phyloP scores from a whole-genome alignment of 2,797 vertebrate genomes.

The Falco naumanni region DNA sequence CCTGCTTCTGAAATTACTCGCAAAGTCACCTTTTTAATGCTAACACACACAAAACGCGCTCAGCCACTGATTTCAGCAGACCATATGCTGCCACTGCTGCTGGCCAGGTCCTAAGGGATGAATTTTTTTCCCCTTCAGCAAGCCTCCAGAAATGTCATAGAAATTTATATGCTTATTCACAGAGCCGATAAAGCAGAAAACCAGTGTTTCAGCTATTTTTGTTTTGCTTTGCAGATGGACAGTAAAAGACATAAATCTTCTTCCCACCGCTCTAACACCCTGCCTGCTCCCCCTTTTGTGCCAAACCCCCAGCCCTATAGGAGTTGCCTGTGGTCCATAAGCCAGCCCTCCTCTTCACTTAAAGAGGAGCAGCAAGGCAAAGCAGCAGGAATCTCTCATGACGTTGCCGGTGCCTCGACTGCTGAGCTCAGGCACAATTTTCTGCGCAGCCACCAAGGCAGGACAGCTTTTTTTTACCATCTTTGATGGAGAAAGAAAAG shows the following conservation, averaged over 20 bases:
- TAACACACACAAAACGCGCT: conserved; percentile 57
- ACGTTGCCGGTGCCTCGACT: neutral
- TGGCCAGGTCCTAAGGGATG: conserved; percentile 76
- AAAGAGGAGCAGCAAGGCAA: neutral
- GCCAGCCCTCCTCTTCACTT: neutral
- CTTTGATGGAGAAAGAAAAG: neutral
- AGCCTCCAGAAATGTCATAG: conserved; percentile 80
- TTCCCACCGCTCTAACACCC: neutral
- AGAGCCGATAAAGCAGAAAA: conserved; percentile 83
- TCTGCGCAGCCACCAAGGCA: neutral
- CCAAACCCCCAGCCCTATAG: neutral
- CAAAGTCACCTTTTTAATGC: conserved; percentile 79
- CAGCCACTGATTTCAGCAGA: conserved; percentile 72
- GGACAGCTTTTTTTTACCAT: neutral
- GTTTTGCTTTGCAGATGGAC: conserved; percentile 82
- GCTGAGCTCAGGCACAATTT: neutral
- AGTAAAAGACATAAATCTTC: conserved; percentile 78
- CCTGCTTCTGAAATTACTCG: conserved; percentile 63
- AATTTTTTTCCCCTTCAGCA: conserved; percentile 81
- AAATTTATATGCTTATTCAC: conserved; percentile 85
- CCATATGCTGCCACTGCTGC: conserved; percentile 78
- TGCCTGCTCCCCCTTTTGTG: conserved; percentile 33
- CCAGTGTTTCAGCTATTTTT: conserved; percentile 81
- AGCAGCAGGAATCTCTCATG: neutral
- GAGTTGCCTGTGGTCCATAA: neutral